Conservation (phyloP, 2,797 vertebrate genomes). For the Eospalax fontanierii region DNA sequence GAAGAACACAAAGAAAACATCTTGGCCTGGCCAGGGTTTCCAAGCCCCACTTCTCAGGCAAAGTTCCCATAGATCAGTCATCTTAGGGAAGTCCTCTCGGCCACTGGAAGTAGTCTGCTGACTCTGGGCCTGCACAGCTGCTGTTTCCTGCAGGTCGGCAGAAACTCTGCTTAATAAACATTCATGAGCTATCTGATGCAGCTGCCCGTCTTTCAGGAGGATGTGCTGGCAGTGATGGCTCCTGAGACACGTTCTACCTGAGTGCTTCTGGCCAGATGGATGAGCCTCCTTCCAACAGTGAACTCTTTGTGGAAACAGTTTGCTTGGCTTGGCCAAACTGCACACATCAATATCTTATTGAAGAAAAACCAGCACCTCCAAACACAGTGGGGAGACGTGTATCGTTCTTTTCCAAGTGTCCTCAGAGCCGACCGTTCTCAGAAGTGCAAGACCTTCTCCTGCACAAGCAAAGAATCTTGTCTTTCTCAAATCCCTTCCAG, state of each 20-base stretch:
- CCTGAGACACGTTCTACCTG: constrained; percentile 88
- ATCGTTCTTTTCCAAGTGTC: constrained; percentile 26
- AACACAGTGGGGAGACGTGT: constrained; percentile 36
- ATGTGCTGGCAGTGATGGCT: constrained; percentile 80
- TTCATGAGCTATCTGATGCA: constrained; percentile 79
- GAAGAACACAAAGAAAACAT: background rate
- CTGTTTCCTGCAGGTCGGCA: constrained; percentile 78
- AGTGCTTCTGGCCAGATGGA: constrained; percentile 92
- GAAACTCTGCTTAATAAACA: constrained; percentile 87
- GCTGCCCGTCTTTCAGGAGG: constrained; percentile 81
- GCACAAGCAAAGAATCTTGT: constrained; percentile 49
- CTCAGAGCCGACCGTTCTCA: constrained; percentile 67
- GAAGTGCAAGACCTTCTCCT: background rate
- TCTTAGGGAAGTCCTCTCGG: constrained; percentile 50
- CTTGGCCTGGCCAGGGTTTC: background rate
- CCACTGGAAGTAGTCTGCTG: constrained; percentile 80
- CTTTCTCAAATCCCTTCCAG: constrained; percentile 5
- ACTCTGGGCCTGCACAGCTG: constrained; percentile 72
- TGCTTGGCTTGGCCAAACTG: constrained; percentile 93
- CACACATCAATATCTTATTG: constrained; percentile 90
- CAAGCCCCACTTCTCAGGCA: constrained; percentile 7
- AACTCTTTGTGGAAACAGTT: constrained; percentile 94
- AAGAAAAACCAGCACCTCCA: constrained; percentile 62
- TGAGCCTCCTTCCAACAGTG: constrained; percentile 93
- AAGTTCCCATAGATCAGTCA: constrained; percentile 66